Evolutionary conservation across 2,113 vertebrate species (phyloP), one percentile per base, ranked within the genome.

Genomic region (Turdus rufiventris): DNA sequence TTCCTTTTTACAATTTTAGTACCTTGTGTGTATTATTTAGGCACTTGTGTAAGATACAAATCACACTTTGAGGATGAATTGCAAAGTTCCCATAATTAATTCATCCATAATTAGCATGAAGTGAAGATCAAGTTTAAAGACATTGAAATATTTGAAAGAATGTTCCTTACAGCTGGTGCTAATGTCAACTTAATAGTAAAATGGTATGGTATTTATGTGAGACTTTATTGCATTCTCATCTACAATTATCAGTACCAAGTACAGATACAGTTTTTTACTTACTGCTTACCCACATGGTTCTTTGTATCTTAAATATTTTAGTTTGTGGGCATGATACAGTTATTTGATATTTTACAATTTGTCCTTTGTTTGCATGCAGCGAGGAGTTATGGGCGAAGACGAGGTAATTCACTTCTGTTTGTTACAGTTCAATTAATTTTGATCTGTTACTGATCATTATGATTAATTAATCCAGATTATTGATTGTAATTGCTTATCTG

Each of bases 371-470:
- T 98, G 98, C 99, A 99, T 98, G 99, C 99, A 99, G 99, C 99
- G 72, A 99, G 99, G 98, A 99, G 99, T 98, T 99, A 98, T 99
- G 99, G 99, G 98, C 98, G 99, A 99, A 99, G 99, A 98, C 98
- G 99, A 99, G 99, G 99, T 99, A 99, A 99, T 98, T 95, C 84
- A 88, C 97, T 98, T 98, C 93, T 97, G 89, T 97, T 98, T 98
- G 96, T 97, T 98, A 91, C 94, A 97, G 96, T 97, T 81, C 90
- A 94, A 97, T 97, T 97, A 96, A 97, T 97, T 94, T 91, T 97
- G 92, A 96, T 94, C 92, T 90, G 90, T 91, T 97, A 93, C 92
- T 97, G 94, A 97, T 98, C 77, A 89, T 95, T 96, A 38, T 38
- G 43, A 97, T 97, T 96, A 95, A 95, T 97, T 96, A 96, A 91